Base-by-base conservation (phyloP, 1,140 invertebrate genomes). In the Halyomorpha halys region DNA sequence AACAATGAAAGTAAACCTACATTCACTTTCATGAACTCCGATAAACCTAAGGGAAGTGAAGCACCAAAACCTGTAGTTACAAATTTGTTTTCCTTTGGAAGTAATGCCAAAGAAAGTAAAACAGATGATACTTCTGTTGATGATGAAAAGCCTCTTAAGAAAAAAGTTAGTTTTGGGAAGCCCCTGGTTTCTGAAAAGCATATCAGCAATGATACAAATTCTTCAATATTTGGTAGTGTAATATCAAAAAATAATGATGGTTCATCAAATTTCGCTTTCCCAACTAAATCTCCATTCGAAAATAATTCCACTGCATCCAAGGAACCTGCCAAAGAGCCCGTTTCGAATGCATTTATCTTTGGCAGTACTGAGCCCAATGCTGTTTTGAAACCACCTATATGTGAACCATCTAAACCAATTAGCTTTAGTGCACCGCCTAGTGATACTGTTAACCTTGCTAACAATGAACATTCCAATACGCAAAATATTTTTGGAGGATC, bases 121-220 rank as follows among this genome's bases (percentile, higher is more conserved):
- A 56, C 19, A 23, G 53, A 56, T 16, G 53, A 56, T 19, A 25
- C 23, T 9, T 18, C 18, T 27, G 53, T 23, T 23, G 53, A 56
- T 34, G 34, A 39, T 27, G 63, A 64, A n/a, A 59, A 53, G 49
- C 63, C 63, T n/a, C 30, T 54, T 19, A 64, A 64, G 39, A 64
- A 64, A 39, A 59, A 30, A 59, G 63, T 64, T 39, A 64, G 63
- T 47, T 64, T 64, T 30, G 51, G 63, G 8, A 44, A 63, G 8
- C 62, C 62, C 9, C 25, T 63, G 25, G 39, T 44, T 23, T 30
- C 19, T 19, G 62, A 63, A 39, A 49, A 63, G n/a, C 15, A 39
- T 16, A 60, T 21, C 18, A 19, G 4, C 11, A 60, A 39, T 44
- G 59, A 60, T 6, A 60, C n/a, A 13, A 60, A n/a, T 19, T 39